phyloP scores from a whole-genome alignment of 92 coral and sea anemone genomes.

The Epizoanthus rinbou region DNA sequence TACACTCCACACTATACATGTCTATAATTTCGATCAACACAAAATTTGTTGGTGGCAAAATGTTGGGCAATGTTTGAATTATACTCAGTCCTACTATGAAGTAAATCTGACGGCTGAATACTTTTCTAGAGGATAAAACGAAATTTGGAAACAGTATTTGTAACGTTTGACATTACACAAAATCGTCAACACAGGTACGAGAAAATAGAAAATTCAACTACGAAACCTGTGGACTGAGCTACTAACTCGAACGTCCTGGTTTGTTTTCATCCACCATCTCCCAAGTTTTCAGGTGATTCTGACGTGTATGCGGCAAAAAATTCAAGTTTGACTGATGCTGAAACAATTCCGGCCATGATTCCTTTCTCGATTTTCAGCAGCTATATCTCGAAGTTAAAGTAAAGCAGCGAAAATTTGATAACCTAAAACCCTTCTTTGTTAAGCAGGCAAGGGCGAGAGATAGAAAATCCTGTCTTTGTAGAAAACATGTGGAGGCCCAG shows the following conservation, averaged over 20 bases:
- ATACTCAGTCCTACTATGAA: constrained; percentile 23
- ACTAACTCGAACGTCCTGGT: constrained; percentile 35
- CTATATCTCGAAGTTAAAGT: not conserved
- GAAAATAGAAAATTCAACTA: constrained; percentile 21
- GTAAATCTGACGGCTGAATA: constrained; percentile 28
- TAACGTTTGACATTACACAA: constrained; percentile 27
- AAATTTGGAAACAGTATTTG: constrained; percentile 34
- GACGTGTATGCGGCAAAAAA: constrained; percentile 24
- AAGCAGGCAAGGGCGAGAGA: constrained; percentile 15
- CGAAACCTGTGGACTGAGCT: constrained; percentile 28
- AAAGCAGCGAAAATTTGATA: not conserved
- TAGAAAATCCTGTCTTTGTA: constrained; percentile 11
- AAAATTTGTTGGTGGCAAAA: constrained; percentile 10
- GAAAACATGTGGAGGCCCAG: constrained; percentile 4
- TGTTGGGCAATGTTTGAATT: constrained; percentile 4
- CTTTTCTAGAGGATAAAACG: constrained; percentile 37
- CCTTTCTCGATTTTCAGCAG: not conserved
- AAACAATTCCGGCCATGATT: constrained; percentile 30
- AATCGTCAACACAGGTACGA: constrained; percentile 12
- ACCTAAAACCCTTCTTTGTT: not conserved
- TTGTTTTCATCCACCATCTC: constrained; percentile 27
- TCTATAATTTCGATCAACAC: constrained; percentile 6
- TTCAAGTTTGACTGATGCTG: constrained; percentile 27
- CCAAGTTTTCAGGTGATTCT: constrained; percentile 31
- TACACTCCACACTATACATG: no score